These are phyloP conservation scores for Gymnocheta viridis DNA, from an alignment of 2,888 invertebrate species.

Conservation along the genomic window DNA sequence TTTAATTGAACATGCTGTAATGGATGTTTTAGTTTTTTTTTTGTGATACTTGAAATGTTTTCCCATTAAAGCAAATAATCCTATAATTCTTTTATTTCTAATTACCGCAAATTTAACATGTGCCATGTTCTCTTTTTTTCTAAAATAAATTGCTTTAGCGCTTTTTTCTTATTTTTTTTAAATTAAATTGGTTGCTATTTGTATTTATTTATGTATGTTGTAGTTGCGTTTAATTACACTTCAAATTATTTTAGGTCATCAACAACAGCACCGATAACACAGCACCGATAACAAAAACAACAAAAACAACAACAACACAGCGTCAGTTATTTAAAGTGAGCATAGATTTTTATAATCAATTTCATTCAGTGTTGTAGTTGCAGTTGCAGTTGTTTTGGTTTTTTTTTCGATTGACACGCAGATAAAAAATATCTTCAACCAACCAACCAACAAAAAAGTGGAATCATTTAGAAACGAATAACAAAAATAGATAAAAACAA, in stretches of 20 bases:
- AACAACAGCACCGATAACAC: constrained; percentile 23
- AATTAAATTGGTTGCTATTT: constrained; percentile 32
- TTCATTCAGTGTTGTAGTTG: neutral
- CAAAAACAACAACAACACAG: constrained; percentile 12
- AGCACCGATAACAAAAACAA: no score
- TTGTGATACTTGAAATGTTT: neutral
- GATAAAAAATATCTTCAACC: constrained; percentile 18
- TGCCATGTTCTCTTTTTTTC: constrained; percentile 1
- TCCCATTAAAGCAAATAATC: constrained; percentile 27
- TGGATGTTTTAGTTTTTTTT: neutral
- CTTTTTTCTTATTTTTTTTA: constrained; percentile 16
- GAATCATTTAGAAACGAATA: constrained; percentile 1
- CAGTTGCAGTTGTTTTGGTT: neutral
- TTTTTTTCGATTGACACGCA: neutral
- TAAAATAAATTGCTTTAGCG: constrained; percentile 26
- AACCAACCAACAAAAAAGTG: neutral
- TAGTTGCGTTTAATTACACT: constrained; percentile 57
- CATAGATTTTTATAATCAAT: constrained; percentile 38
- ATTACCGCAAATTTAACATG: constrained; percentile 59
- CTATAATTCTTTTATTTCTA: constrained; percentile 44
- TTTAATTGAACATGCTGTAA: constrained; percentile 13
- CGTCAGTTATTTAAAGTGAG: constrained; percentile 14
- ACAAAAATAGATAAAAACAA: constrained; percentile 7
- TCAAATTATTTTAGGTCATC: constrained; percentile 61
- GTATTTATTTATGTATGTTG: constrained; percentile 35